Base-by-base conservation (phyloP, 2,113 vertebrate genomes). In the Herpailurus yagouaroundi region DNA sequence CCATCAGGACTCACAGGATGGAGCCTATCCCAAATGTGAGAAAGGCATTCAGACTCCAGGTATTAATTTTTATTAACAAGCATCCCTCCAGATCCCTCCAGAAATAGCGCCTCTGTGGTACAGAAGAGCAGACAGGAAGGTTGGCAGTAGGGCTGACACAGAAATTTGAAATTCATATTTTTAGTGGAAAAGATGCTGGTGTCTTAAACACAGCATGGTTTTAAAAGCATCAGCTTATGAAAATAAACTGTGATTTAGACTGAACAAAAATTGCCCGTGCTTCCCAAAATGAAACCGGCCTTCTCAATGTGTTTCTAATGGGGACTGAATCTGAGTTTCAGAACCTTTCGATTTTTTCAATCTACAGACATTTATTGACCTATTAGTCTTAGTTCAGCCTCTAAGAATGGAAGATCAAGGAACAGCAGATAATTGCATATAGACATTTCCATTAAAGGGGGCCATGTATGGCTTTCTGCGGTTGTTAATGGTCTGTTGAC, bases 401-500 rank as follows among this genome's bases (percentile, higher is more conserved):
- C 86, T 93, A 85, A 94, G 81, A 97, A 97, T 96, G 91, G 94
- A 97, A 96, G 92, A 97, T 92, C 82, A 97, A 95, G 90, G 76
- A 94, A 36, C 25, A 38, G n/a, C 31, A 94, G 81, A 93, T 96
- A 98, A 98, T 93, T 97, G 52, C 84, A 79, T 95, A 96, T 95
- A 96, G 97, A 96, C 91, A 81, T 97, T 91, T 82, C 96, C 96
- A 97, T 98, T 97, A 95, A 57, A 95, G 38, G 64, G 15, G 57
- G 68, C 45, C 36, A 48, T 25, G 45, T n/a, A 85, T 29, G 69
- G 90, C 60, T 96, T 92, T 92, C 66, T 57, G 80, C 76, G 41
- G 69, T 85, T 95, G 92, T 83, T 97, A 94, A 96, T 88, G 69
- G 76, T 91, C 83, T 94, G 88, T 95, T 97, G 83, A 85, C 76